Percentiles rank a stretch among this genome's conserved stretches.
phyloP scores from a whole-genome alignment of 2,888 invertebrate species.

The Eupithecia vulgata region DNA sequence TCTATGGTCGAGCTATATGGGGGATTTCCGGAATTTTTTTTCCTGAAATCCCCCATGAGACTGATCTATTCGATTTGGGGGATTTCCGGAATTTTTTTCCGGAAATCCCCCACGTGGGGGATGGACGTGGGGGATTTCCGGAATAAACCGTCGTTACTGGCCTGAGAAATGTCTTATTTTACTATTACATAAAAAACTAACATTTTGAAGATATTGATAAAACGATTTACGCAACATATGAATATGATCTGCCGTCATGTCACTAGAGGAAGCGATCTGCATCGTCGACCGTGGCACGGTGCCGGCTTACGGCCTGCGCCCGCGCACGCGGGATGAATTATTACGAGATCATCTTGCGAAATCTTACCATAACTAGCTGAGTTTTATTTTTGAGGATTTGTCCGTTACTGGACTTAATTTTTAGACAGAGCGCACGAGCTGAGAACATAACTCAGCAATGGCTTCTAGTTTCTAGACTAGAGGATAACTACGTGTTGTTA shows the following conservation, averaged over 20 bases:
- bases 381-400: neutral
- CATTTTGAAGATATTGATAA: neutral
- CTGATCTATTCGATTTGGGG: too few relatives aligned
- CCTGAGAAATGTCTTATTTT: too few relatives aligned
- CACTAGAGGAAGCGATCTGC: conserved; percentile 51
- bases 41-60: too few relatives aligned
- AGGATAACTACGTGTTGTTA: too few relatives aligned
- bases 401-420: neutral
- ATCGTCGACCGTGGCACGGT: conserved; percentile 47
- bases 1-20: too few relatives aligned
- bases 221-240: neutral
- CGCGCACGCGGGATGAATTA: conserved; percentile 48
- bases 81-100: too few relatives aligned
- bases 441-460: neutral
- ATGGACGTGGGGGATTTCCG: too few relatives aligned
- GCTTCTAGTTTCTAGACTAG: too few relatives aligned
- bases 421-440: neutral
- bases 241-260: conserved; percentile 34
- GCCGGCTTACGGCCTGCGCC: conserved; percentile 46
- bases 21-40: too few relatives aligned
- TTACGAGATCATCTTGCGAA: conserved; percentile 30
- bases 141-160: too few relatives aligned
- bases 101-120: too few relatives aligned
- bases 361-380: conserved; percentile 12
- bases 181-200: too few relatives aligned